A percentile compares a stretch with the other conserved stretches of the same genome.
phyloP scores from a whole-genome alignment of 1,140 invertebrate species.

The Bombyx mori region ASM3026992v2 NC_085119.1:7870501-7871000 shows the following conservation, averaged over 20 bases:
- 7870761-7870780: not conserved
- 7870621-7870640: conserved; percentile 51
- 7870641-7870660: conserved; percentile 39
- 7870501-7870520: conserved; percentile 16
- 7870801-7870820: no score
- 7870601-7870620: conserved; percentile 58
- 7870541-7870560: conserved; percentile 34
- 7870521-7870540: conserved; percentile 21
- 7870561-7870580: conserved; percentile 32
- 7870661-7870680: conserved; percentile 31
- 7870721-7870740: conserved; percentile 26
- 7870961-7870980: not conserved
- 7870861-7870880: no score
- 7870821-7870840: no score
- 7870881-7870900: no score
- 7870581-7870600: conserved; percentile 32
- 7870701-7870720: conserved; percentile 33
- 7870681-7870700: conserved; percentile 29
- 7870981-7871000: conserved; percentile 2
- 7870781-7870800: not conserved
- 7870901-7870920: no score
- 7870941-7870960: not conserved
- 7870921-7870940: not conserved
- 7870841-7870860: no score
- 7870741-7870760: not conserved